Percentiles rank a stretch among this genome's conserved stretches.
These are phyloP conservation scores for Riparia riparia DNA, from an alignment of 2,113 vertebrate species.

Conservation along the genomic window DNA sequence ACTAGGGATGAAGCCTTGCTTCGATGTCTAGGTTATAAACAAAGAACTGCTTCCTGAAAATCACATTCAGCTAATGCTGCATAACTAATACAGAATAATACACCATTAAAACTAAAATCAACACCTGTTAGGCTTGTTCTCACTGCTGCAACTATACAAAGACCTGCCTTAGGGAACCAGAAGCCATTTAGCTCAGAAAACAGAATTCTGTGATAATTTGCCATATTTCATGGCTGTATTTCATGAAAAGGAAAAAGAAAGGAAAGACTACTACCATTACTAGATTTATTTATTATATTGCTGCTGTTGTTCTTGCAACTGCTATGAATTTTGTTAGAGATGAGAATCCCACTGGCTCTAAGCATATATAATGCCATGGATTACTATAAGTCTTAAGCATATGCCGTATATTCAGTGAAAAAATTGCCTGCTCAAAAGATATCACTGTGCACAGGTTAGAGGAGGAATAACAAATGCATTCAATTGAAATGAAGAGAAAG, in stretches of 20 bases:
- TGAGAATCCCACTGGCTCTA: neutral
- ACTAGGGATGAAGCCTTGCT: neutral
- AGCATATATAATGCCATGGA: neutral
- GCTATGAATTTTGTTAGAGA: neutral
- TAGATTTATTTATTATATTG: neutral
- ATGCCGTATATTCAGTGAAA: neutral
- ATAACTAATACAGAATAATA: neutral
- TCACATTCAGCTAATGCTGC: neutral
- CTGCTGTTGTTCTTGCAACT: neutral
- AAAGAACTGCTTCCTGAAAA: neutral
- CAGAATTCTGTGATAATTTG: neutral
- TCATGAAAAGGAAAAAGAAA: neutral
- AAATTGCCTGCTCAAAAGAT: neutral
- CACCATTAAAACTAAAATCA: neutral
- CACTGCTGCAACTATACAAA: neutral
- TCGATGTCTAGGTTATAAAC: neutral
- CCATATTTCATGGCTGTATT: neutral
- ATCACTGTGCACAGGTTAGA: neutral
- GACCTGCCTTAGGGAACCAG: neutral
- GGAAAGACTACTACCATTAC: neutral
- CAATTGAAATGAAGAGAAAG: neutral
- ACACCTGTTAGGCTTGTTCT: neutral
- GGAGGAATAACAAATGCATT: neutral
- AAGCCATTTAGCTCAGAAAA: neutral
- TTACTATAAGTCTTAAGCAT: neutral